phyloP scores from a whole-genome alignment of 2,888 invertebrate genomes.

The Thalpophila matura region DNA sequence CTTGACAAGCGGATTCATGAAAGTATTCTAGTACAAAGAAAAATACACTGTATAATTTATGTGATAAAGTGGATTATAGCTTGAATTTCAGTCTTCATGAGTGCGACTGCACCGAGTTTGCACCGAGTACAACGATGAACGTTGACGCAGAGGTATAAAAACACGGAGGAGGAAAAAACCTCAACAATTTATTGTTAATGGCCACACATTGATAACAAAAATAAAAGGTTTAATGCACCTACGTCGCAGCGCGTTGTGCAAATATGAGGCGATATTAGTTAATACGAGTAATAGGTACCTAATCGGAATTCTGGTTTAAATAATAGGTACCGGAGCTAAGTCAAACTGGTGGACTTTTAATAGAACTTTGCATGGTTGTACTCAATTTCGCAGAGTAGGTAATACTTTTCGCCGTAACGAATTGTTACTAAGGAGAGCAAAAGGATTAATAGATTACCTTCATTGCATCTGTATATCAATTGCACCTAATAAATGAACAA shows the following conservation, averaged over 20 bases:
- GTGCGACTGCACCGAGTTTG: constrained; percentile 78
- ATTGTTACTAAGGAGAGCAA: not conserved
- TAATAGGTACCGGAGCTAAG: not conserved
- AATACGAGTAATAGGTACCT: too few species aligned
- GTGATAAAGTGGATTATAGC: constrained; percentile 5
- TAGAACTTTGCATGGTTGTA: not conserved
- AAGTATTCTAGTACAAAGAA: constrained; percentile 23
- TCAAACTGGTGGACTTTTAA: constrained; percentile 10
- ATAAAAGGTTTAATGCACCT: not conserved
- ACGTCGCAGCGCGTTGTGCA: too few species aligned
- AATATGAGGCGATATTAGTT: too few species aligned
- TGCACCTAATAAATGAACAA: too few species aligned
- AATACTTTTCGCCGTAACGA: not conserved
- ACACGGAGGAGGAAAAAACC: constrained; percentile 39
- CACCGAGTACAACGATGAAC: constrained; percentile 61
- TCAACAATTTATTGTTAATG: constrained; percentile 9
- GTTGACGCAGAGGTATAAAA: constrained; percentile 49
- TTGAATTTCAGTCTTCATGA: constrained; percentile 29
- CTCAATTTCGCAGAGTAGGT: not conserved
- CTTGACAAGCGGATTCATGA: constrained; percentile 44
- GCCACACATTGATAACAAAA: constrained; percentile 16
- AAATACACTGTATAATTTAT: constrained; percentile 24
- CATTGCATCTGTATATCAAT: not conserved
- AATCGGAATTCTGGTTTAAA: not conserved
- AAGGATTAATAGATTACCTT: not conserved